Evolutionary conservation across 2,888 invertebrate genomes (phyloP), one percentile per base, ranked within the genome.

Genomic region (Nasonia oneida): DNA sequence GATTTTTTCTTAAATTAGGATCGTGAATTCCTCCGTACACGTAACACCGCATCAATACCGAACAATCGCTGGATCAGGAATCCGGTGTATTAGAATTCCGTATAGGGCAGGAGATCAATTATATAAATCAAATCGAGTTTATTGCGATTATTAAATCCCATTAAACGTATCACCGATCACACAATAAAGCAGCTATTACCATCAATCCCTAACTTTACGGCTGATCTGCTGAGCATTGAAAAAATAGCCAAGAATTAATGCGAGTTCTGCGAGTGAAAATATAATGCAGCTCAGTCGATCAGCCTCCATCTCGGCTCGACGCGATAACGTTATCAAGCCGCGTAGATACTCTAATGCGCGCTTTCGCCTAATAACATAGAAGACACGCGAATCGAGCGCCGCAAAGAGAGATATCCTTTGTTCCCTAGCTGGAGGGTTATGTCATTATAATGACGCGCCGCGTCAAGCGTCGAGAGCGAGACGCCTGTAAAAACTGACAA

Each of bases 401-500:
- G 29, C 29, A 29, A 29, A 29, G 29, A 33, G n/a, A 23, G 18
- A 61, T 10, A 57, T 71, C 61, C 42, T 71, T 71, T 61, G 78
- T 83, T 78, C 53, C 18, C 33, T 29, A 12, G 3, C 47, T 5
- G 2, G 8, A n/a, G 37, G 12, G 84, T 84, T 79, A 84, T 75
- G 67, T 79, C 78, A 79, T 50, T 64, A 42, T 61, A 77, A 81
- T 53, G 50, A 76, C 53, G 50, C 33, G 12, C 33, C 42, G 42
- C 73, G 73, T 73, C 73, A 42, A 73, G n/a, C 29, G 23, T 15
- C 39, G 23, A 61, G 18, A 61, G 50, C 12, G 14, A 18, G 12
- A 73, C 37, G 37, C 39, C 39, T 67, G 78, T 80, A 84, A 84
- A 84, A 84, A 79, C 37, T 67, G 67, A 73, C 74, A 75, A 71